These are phyloP conservation scores for Passer domesticus DNA, from an alignment of 2,113 vertebrate genomes.

Conservation along the genomic window DNA sequence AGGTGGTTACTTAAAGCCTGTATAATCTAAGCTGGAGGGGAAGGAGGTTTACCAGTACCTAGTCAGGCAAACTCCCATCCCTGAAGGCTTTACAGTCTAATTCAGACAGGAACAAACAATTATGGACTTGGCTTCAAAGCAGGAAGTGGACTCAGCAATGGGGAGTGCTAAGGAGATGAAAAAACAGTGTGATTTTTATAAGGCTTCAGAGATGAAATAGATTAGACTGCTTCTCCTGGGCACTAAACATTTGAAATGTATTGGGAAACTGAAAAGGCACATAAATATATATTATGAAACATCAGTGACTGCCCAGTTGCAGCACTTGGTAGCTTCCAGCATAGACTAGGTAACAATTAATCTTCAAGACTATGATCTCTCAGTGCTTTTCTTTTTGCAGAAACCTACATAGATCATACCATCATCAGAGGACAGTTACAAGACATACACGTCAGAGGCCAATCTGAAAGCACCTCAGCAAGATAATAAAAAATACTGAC, in stretches of 20 bases:
- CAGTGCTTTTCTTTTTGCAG: neutral
- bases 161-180: neutral
- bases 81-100: conserved; percentile 30
- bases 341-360: neutral
- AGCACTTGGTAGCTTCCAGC: neutral
- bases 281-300: neutral
- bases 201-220: neutral
- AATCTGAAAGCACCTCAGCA: neutral
- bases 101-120: conserved; percentile 40
- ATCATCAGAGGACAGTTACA: neutral
- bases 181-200: conserved; percentile 3
- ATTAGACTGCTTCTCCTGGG: neutral
- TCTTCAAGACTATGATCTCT: neutral
- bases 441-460: neutral
- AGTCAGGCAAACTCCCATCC: conserved; percentile 13
- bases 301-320: neutral
- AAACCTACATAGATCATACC: neutral
- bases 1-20: neutral
- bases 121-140: conserved; percentile 13
- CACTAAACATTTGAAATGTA: neutral
- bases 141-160: conserved; percentile 9
- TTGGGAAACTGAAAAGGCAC: neutral
- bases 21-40: neutral
- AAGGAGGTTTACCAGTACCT: conserved; percentile 14
- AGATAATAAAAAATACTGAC: neutral